A percentile compares a stretch with the other conserved stretches of the same genome.
Evolutionary conservation across 2,888 invertebrate genomes (phyloP).

Genomic region (Tanytarsus gracilentus): DNA sequence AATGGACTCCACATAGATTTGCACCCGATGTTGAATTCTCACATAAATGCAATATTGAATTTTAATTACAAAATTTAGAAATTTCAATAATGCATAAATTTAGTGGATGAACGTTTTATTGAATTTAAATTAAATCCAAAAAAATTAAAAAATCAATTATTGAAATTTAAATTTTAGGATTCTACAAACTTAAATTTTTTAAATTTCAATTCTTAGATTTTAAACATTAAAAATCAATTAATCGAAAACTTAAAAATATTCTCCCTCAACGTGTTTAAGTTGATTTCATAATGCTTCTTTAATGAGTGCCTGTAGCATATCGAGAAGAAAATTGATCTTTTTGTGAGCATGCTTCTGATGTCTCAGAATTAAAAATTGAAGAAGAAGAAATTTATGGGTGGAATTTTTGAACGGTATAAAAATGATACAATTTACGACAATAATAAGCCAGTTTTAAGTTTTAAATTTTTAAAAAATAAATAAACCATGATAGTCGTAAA

Average conservation of each 20-base stretch:
- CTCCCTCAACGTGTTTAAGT: neutral
- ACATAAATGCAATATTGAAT: too few species aligned
- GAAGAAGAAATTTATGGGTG: neutral
- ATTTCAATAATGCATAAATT: too few species aligned
- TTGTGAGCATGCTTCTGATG: constrained; percentile 5
- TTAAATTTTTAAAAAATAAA: neutral
- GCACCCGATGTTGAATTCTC: too few species aligned
- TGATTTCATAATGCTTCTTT: neutral
- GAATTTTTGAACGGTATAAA: neutral
- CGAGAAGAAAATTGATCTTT: constrained; percentile 7
- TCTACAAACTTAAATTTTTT: too few species aligned
- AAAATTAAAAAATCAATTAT: too few species aligned
- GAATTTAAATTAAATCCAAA: too few species aligned
- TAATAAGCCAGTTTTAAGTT: neutral
- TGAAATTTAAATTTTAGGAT: too few species aligned
- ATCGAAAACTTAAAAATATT: neutral
- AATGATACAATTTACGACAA: neutral
- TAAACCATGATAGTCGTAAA: too few species aligned
- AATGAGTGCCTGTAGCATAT: neutral
- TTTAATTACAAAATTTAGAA: too few species aligned
- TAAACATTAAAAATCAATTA: neutral
- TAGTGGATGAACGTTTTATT: too few species aligned
- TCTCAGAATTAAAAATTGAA: neutral
- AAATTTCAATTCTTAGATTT: too few species aligned
- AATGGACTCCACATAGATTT: neutral